A percentile compares a stretch with the other conserved stretches of the same genome.
phyloP scores from a whole-genome alignment of 2,113 vertebrate genomes.

The Megaptera novaeangliae region DNA sequence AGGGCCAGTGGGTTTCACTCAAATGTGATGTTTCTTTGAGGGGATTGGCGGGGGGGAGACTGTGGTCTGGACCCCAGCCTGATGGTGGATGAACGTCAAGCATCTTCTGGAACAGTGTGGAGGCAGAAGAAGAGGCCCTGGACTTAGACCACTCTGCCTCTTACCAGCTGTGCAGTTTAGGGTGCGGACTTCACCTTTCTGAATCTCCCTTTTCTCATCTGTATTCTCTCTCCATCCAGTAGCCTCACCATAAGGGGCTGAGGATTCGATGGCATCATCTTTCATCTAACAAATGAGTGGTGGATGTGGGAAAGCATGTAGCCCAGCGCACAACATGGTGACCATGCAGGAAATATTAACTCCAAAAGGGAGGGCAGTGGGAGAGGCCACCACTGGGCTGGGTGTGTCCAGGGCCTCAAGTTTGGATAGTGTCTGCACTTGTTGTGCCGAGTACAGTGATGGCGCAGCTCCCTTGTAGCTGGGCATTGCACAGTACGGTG shows the following conservation, averaged over 20 bases:
- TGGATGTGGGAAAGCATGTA: neutral
- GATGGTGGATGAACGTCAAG: neutral
- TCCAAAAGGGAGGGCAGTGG: neutral
- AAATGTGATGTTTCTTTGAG: neutral
- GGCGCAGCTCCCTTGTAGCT: neutral
- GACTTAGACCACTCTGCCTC: neutral
- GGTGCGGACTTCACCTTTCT: neutral
- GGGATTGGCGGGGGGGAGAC: neutral
- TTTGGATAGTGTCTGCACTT: neutral
- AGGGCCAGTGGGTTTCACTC: neutral
- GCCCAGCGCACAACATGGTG: neutral
- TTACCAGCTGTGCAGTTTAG: neutral
- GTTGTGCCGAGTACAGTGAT: neutral
- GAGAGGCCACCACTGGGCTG: neutral
- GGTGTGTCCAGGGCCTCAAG: accelerated
- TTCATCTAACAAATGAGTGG: neutral
- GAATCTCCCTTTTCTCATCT: neutral
- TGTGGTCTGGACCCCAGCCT: neutral
- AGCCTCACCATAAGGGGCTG: neutral
- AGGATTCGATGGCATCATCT: neutral
- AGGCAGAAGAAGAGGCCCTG: neutral
- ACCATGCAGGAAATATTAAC: neutral
- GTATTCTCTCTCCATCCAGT: neutral
- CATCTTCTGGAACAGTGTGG: neutral
- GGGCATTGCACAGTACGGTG: neutral